These are phyloP conservation scores for Cyprinodon variegatus DNA, from an alignment of 2,113 vertebrate genomes.

Conservation along the genomic window DNA sequence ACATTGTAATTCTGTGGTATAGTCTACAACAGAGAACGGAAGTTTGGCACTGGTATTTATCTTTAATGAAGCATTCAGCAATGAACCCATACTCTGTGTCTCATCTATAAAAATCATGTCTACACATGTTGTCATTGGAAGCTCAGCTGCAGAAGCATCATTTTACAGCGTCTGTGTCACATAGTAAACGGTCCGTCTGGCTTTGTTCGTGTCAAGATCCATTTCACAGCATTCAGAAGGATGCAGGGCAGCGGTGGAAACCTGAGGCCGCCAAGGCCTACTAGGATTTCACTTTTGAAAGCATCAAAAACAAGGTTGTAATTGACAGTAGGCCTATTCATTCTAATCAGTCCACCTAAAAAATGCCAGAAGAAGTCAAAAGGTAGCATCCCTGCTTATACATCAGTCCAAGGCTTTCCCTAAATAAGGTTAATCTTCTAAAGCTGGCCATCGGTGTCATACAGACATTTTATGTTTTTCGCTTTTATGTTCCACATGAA, in stretches of 20 bases:
- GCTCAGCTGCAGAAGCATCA: constrained; percentile 41
- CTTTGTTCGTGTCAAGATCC: constrained; percentile 37
- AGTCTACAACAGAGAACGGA: constrained; percentile 36
- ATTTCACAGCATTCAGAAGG: constrained; percentile 47
- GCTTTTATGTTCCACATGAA: constrained; percentile 48
- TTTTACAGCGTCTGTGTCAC: constrained; percentile 55
- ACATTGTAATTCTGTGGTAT: constrained; percentile 36
- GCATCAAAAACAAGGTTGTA: constrained; percentile 61
- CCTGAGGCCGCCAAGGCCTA: constrained; percentile 48
- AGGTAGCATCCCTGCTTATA: constrained; percentile 46
- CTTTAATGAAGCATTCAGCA: constrained; percentile 62
- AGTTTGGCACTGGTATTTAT: constrained; percentile 62
- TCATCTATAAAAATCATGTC: constrained; percentile 64
- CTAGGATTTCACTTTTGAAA: constrained; percentile 60
- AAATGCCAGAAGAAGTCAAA: constrained; percentile 70
- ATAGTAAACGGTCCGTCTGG: constrained; percentile 39
- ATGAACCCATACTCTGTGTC: constrained; percentile 47
- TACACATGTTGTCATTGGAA: constrained; percentile 59
- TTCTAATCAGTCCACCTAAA: constrained; percentile 38
- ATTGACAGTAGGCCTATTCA: constrained; percentile 67
- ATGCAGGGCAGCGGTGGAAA: constrained; percentile 31
- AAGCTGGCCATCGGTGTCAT: constrained; percentile 44
- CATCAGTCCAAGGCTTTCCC: constrained; percentile 19
- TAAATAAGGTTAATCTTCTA: constrained; percentile 34
- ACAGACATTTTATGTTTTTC: constrained; percentile 15